These are phyloP conservation scores for Diorhabda sublineata DNA, from an alignment of 1,140 invertebrate species.

Conservation along the genomic window DNA sequence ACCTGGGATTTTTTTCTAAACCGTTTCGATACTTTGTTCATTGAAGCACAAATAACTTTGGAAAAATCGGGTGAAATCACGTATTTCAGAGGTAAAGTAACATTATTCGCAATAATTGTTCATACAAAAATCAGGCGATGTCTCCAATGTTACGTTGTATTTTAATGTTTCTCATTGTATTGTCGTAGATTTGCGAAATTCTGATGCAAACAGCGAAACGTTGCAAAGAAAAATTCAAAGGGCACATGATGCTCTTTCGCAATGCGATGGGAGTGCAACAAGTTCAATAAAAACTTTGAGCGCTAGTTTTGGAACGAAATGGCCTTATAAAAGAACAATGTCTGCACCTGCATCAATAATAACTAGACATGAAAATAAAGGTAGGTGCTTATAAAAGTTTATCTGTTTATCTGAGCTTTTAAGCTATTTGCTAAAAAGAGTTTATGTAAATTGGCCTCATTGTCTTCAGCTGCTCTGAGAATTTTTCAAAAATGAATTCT, in stretches of 20 bases:
- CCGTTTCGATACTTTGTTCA: slow-evolving; percentile 90
- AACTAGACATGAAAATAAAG: slow-evolving; percentile 71
- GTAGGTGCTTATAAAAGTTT: slow-evolving; percentile 46
- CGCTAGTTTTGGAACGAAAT: slow-evolving; percentile 87
- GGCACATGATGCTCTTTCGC: slow-evolving; percentile 83
- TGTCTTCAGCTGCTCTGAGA: too few species aligned
- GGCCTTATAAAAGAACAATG: slow-evolving; percentile 92
- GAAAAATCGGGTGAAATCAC: slow-evolving; percentile 78
- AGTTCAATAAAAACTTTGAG: slow-evolving; percentile 76
- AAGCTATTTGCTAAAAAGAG: too few species aligned
- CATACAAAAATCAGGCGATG: too few species aligned
- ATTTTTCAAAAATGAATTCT: too few species aligned
- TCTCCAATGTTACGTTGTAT: too few species aligned
- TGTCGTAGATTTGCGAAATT: slow-evolving; percentile 77
- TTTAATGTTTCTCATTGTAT: too few species aligned
- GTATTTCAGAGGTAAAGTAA: slow-evolving; percentile 68
- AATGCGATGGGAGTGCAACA: slow-evolving; percentile 57
- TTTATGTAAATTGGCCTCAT: too few species aligned
- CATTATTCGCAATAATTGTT: neutral
- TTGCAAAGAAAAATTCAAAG: slow-evolving; percentile 85
- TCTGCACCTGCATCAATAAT: slow-evolving; percentile 82
- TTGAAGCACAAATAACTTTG: slow-evolving; percentile 90
- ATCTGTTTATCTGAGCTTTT: too few species aligned
- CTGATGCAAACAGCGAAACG: slow-evolving; percentile 82
- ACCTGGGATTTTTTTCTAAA: slow-evolving; percentile 98